phyloP scores from a whole-genome alignment of 1,140 invertebrate species.

The Aphelinus atriplicis region DNA sequence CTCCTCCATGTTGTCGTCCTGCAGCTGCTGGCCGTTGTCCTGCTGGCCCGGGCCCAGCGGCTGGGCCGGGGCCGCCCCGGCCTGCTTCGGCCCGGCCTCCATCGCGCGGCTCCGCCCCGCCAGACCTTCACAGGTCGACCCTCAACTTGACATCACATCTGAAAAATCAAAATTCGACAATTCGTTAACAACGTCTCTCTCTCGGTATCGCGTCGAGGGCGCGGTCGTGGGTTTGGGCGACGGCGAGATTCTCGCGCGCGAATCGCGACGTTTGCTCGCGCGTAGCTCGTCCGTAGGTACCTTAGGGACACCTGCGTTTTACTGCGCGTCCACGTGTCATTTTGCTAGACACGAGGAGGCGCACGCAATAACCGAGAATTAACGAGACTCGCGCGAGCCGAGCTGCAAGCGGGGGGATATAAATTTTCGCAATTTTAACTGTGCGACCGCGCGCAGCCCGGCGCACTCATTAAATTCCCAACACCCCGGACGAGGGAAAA shows the following conservation, averaged over 20 bases:
- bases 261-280: no score
- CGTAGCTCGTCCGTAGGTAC: no score
- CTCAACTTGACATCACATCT: slow-evolving; percentile 61
- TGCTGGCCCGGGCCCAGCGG: slow-evolving; percentile 45
- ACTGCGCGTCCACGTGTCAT: neutral
- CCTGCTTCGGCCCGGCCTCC: slow-evolving; percentile 55
- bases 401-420: neutral
- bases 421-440: slow-evolving; percentile 19
- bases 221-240: no score
- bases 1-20: slow-evolving; percentile 66
- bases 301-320: no score
- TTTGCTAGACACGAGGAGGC: neutral
- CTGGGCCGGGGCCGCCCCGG: slow-evolving; percentile 43
- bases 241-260: no score
- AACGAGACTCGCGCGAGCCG: neutral
- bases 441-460: neutral
- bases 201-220: no score
- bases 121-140: slow-evolving; percentile 54
- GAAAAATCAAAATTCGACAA: slow-evolving; percentile 35
- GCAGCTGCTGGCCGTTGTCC: slow-evolving; percentile 50
- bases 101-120: slow-evolving; percentile 52
- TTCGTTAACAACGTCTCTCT: no score
- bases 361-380: neutral
- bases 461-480: neutral
- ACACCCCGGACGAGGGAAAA: neutral